These are phyloP conservation scores for Xenentodon cancila DNA, from an alignment of 2,797 vertebrate species.

Conservation along the genomic window DNA sequence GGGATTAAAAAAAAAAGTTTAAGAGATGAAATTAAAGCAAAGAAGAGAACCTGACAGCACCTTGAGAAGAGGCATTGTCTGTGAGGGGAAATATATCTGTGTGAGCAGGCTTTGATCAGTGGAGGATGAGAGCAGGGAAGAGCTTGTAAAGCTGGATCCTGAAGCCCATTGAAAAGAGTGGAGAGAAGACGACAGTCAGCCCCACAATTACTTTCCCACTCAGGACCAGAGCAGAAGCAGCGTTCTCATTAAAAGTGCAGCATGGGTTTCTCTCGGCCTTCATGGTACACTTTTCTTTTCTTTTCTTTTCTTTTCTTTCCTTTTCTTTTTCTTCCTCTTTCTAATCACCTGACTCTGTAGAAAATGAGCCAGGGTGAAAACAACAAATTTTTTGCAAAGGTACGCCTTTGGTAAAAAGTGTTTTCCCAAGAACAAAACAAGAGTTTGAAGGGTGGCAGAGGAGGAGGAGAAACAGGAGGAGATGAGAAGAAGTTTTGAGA, in stretches of 20 bases:
- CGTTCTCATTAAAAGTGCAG: slow-evolving; percentile 35
- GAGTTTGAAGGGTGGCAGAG: slow-evolving; percentile 49
- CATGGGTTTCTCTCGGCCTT: slow-evolving; percentile 20
- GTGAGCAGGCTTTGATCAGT: slow-evolving; percentile 82
- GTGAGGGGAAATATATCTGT: slow-evolving; percentile 80
- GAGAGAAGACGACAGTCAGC: slow-evolving; percentile 61
- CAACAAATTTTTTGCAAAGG: slow-evolving; percentile 14
- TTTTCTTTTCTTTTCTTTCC: neutral
- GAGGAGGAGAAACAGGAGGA: slow-evolving; percentile 40
- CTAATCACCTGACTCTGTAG: neutral
- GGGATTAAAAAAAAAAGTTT: slow-evolving; percentile 83
- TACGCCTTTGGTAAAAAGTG: slow-evolving; percentile 34
- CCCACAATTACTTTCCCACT: slow-evolving; percentile 55
- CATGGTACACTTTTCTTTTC: slow-evolving; percentile 1
- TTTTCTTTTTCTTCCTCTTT: neutral
- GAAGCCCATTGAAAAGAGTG: slow-evolving; percentile 67
- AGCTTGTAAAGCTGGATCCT: slow-evolving; percentile 78
- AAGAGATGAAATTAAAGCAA: slow-evolving; percentile 86
- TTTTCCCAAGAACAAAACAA: slow-evolving; percentile 56
- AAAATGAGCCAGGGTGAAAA: slow-evolving; percentile 20
- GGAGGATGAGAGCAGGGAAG: slow-evolving; percentile 74
- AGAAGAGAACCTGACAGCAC: slow-evolving; percentile 85
- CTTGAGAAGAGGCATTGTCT: slow-evolving; percentile 85
- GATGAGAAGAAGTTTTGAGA: slow-evolving; percentile 51
- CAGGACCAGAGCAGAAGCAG: slow-evolving; percentile 50